Conservation (phyloP, 2,888 invertebrate genomes). For the Noctua pronuba region DNA sequence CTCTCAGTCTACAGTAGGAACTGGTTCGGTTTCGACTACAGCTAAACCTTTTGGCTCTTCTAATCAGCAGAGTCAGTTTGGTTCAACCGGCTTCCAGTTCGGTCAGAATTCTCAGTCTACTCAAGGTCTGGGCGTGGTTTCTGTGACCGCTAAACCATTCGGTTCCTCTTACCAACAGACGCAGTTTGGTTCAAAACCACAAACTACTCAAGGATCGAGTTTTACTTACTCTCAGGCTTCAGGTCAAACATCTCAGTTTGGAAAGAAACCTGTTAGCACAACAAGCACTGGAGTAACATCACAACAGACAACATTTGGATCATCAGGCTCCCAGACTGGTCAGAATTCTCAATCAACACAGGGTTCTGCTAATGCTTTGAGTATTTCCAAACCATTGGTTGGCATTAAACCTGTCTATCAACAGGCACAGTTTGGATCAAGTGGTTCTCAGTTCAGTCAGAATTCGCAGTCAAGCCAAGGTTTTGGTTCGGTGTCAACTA, state of each 20-base stretch:
- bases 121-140: too few relatives aligned
- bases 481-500: neutral
- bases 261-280: conserved; percentile 24
- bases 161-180: conserved; percentile 12
- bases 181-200: conserved; percentile 24
- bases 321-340: neutral
- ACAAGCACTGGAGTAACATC: too few relatives aligned
- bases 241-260: conserved; percentile 30
- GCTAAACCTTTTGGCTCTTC: too few relatives aligned
- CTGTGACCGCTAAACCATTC: conserved; percentile 2
- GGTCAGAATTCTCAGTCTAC: conserved; percentile 29
- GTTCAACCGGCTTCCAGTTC: conserved; percentile 25
- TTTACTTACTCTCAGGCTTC: conserved; percentile 18
- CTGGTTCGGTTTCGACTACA: too few relatives aligned
- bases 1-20: too few relatives aligned
- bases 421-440: neutral
- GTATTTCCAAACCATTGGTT: conserved; percentile 10
- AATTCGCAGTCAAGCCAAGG: conserved; percentile 1
- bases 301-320: too few relatives aligned
- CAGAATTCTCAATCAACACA: conserved; percentile 18
- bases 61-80: conserved; percentile 9
- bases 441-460: conserved; percentile 12
- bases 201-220: conserved; percentile 17
- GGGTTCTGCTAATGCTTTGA: conserved; percentile 3
- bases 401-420: neutral